Evolutionary conservation across 2,113 vertebrate species (phyloP), one percentile per base, ranked within the genome.

Genomic region (Lota lota): DNA sequence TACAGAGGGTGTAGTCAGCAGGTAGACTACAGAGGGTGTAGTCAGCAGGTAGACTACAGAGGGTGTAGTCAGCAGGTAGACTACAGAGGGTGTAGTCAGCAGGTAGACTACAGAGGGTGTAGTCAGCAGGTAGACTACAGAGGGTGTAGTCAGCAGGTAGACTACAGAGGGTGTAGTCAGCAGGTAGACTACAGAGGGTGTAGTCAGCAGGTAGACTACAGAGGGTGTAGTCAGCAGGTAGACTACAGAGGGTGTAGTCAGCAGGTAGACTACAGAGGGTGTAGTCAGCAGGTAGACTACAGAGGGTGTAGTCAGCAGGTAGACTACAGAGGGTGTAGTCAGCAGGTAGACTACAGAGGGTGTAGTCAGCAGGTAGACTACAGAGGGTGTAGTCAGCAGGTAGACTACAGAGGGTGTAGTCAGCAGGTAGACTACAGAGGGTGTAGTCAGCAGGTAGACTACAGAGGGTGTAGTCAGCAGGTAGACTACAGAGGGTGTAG

Each of bases 301-400:
- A 17, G n/a, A n/a, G n/a, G n/a, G n/a, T n/a, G n/a, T n/a, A n/a
- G n/a, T 95, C 94, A 33, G 66, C 87, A 86, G 94, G 94, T 95
- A 81, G 65, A 84, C 22, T 36, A 19, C 17, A 17, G n/a, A n/a
- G n/a, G n/a, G n/a, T n/a, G n/a, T n/a, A n/a, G n/a, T 95, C 94
- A 33, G 66, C 87, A 86, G 94, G 94, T 95, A 81, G 65, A 84
- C 22, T 36, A 19, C 17, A 17, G n/a, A n/a, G n/a, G n/a, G n/a
- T n/a, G n/a, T n/a, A n/a, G n/a, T 95, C 94, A 33, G 66, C 87
- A 86, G 94, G 94, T 95, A 81, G 65, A 84, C 22, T 36, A 19
- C 17, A 17, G n/a, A n/a, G n/a, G n/a, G n/a, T n/a, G n/a, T n/a
- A n/a, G n/a, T 95, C 94, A 33, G 66, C 87, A 86, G 94, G 94